Percentiles rank a stretch among this genome's conserved stretches.
These are phyloP conservation scores for Tyrophagus putrescentiae DNA, from an alignment of 1,140 invertebrate species.

Conservation along the genomic window DNA sequence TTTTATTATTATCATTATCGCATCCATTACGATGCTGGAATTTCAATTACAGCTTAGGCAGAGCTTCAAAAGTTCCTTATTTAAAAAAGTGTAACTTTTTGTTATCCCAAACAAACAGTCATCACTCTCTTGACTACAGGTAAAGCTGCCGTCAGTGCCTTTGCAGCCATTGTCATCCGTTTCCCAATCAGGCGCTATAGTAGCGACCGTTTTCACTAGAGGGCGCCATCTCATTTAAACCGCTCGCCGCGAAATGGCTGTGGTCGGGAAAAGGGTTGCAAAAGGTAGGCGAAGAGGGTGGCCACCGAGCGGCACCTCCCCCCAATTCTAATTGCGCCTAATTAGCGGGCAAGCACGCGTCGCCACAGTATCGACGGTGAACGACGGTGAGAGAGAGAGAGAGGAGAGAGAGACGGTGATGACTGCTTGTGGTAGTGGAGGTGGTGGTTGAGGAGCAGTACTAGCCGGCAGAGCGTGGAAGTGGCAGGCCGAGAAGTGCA, in stretches of 20 bases:
- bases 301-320: neutral
- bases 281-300: neutral
- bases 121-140: too few relatives aligned
- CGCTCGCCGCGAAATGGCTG: neutral
- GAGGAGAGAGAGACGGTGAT: too few relatives aligned
- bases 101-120: too few relatives aligned
- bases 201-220: neutral
- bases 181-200: too few relatives aligned
- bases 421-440: neutral
- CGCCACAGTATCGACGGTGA: neutral
- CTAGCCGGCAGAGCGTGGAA: neutral
- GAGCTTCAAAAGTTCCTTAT: too few relatives aligned
- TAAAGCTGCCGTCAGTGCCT: too few relatives aligned
- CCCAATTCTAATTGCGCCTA: slow-evolving; percentile 5
- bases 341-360: slow-evolving; percentile 13
- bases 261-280: neutral
- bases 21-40: too few relatives aligned
- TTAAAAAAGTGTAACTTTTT: too few relatives aligned
- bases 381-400: too few relatives aligned
- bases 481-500: neutral
- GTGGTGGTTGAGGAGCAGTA: neutral
- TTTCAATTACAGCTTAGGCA: too few relatives aligned
- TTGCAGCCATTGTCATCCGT: too few relatives aligned
- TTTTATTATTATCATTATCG: too few relatives aligned
- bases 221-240: neutral